Percentiles rank a stretch among this genome's conserved stretches.
These are phyloP conservation scores for Cephalotes varians DNA, from an alignment of 2,888 invertebrate species.

Conservation along the genomic window DNA sequence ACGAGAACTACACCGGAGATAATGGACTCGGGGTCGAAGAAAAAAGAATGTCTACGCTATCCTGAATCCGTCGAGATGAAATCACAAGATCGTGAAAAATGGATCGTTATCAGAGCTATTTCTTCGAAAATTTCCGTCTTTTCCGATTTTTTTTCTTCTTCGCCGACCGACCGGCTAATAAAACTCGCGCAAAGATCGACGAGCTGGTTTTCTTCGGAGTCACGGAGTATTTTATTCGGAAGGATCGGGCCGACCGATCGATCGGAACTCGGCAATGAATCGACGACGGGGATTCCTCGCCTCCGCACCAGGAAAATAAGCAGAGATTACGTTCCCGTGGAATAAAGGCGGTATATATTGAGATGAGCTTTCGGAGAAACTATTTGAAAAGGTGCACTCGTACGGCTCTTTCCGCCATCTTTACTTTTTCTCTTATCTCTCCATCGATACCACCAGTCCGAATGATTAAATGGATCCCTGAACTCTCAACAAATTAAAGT, in stretches of 20 bases:
- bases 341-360: constrained; percentile 39
- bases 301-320: constrained; percentile 46
- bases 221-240: constrained; percentile 25
- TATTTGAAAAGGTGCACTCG: constrained; percentile 25
- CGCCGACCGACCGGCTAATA: constrained; percentile 31
- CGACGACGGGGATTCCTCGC: constrained; percentile 11
- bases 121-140: constrained; percentile 12
- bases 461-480: constrained; percentile 36
- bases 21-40: constrained; percentile 15
- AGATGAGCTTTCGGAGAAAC: constrained; percentile 36
- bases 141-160: constrained; percentile 19
- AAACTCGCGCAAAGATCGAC: constrained; percentile 12
- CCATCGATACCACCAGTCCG: neutral
- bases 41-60: neutral
- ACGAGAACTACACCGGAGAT: constrained; percentile 18
- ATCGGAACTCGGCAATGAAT: constrained; percentile 30
- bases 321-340: constrained; percentile 34
- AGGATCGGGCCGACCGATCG: constrained; percentile 18
- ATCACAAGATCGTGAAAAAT: constrained; percentile 21
- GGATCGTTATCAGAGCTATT: constrained; percentile 24
- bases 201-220: neutral
- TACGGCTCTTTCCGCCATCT: neutral
- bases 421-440: constrained; percentile 16
- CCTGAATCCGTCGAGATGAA: neutral
- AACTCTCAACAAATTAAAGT: constrained; percentile 13